phyloP scores from a whole-genome alignment of 1,140 invertebrate species.

The Halotydeus destructor region DNA sequence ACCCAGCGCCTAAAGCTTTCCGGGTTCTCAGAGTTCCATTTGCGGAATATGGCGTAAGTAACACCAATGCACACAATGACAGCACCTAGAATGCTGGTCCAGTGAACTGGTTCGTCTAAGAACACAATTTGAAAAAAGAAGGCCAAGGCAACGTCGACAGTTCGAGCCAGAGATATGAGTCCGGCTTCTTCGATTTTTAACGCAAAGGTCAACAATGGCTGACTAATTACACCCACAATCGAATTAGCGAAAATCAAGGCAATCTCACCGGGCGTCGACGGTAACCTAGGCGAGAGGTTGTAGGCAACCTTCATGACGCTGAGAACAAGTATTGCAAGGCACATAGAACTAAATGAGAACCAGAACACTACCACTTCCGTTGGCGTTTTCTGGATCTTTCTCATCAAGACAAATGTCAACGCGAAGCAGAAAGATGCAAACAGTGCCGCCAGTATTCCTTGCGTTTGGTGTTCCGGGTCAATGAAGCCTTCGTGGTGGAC shows the following conservation, averaged over 20 bases:
- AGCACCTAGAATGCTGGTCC: conserved; percentile 54
- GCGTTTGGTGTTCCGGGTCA: not conserved
- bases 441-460: conserved; percentile 2
- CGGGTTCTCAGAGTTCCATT: too few species aligned
- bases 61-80: too few species aligned
- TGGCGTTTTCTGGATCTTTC: conserved; percentile 60
- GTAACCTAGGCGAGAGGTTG: too few species aligned
- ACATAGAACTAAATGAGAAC: too few species aligned
- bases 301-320: too few species aligned
- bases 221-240: conserved; percentile 61
- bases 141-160: conserved; percentile 69
- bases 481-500: too few species aligned
- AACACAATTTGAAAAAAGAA: conserved; percentile 51
- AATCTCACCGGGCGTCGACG: too few species aligned
- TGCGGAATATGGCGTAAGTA: too few species aligned
- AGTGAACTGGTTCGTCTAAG: conserved; percentile 56
- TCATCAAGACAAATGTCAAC: conserved; percentile 45
- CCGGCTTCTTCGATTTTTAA: conserved; percentile 68
- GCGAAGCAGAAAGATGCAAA: conserved; percentile 25
- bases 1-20: too few species aligned
- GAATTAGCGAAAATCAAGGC: conserved; percentile 55
- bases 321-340: too few species aligned
- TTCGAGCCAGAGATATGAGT: conserved; percentile 62
- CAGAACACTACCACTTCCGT: conserved; percentile 66
- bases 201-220: conserved; percentile 60